phyloP scores from a whole-genome alignment of 2,797 vertebrate species.

The Peromyscus melanophrys region DNA sequence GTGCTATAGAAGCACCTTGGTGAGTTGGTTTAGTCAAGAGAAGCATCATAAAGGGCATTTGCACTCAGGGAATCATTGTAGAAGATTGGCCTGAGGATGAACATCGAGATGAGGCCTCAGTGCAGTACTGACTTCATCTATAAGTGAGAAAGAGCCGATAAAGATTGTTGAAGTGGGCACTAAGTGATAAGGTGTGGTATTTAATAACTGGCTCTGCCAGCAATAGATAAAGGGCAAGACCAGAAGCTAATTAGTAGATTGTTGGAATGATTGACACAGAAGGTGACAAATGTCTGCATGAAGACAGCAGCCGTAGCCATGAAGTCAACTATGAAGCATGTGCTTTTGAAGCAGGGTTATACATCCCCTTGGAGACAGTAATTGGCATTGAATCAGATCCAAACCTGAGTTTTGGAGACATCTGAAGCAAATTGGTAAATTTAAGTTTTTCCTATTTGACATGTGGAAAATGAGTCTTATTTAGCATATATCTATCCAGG shows the following conservation, averaged over 20 bases:
- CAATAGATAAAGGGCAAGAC: background rate
- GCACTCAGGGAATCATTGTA: background rate
- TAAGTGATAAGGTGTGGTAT: background rate
- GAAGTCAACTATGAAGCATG: background rate
- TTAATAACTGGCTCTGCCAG: background rate
- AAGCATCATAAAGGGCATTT: background rate
- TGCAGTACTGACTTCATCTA: background rate
- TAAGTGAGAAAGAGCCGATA: background rate
- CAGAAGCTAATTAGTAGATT: background rate
- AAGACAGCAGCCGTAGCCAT: background rate
- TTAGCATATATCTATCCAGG: conserved; percentile 35
- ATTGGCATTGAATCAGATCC: background rate
- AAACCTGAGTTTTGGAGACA: conserved; percentile 19
- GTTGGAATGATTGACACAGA: background rate
- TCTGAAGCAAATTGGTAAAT: background rate
- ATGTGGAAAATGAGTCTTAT: background rate
- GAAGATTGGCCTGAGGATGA: background rate
- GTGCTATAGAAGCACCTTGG: background rate
- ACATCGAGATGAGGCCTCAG: background rate
- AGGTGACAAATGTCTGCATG: background rate
- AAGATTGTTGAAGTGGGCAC: background rate
- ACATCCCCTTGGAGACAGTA: background rate
- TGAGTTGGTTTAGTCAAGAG: background rate
- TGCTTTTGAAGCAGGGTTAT: background rate
- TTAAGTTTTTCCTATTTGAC: conserved; percentile 22